Evolutionary conservation across 2,797 vertebrate genomes (phyloP).

Genomic region (Poeciliopsis presidionis): DNA sequence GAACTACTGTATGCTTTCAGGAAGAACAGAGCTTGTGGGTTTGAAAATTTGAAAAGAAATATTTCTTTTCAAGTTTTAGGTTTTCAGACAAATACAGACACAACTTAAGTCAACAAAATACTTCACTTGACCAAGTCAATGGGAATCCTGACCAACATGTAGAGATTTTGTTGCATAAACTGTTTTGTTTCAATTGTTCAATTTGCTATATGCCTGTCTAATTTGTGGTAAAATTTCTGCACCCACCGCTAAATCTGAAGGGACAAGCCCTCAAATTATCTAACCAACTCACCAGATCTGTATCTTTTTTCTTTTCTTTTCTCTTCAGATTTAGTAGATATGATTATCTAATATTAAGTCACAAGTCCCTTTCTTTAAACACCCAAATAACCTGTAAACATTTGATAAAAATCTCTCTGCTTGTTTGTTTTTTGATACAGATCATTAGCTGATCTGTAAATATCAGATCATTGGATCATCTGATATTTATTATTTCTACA

Average conservation of each 20-base stretch:
- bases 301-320: not conserved
- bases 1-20: not conserved
- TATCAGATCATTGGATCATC: no score
- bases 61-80: no score
- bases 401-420: not conserved
- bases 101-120: not conserved
- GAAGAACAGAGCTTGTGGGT: not conserved
- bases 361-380: not conserved
- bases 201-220: not conserved
- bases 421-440: not conserved
- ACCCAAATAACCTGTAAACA: not conserved
- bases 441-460: not conserved
- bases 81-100: not conserved
- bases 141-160: not conserved
- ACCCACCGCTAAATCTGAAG: not conserved
- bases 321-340: not conserved
- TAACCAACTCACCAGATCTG: not conserved
- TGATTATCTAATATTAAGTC: not conserved
- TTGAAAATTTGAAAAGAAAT: not conserved
- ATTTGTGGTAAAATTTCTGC: not conserved
- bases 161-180: not conserved
- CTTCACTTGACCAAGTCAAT: not conserved
- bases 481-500: no score
- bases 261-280: not conserved
- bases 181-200: not conserved